Evolutionary conservation across 2,797 vertebrate genomes (phyloP).

Genomic region (Paratrypauchen microcephalus): DNA sequence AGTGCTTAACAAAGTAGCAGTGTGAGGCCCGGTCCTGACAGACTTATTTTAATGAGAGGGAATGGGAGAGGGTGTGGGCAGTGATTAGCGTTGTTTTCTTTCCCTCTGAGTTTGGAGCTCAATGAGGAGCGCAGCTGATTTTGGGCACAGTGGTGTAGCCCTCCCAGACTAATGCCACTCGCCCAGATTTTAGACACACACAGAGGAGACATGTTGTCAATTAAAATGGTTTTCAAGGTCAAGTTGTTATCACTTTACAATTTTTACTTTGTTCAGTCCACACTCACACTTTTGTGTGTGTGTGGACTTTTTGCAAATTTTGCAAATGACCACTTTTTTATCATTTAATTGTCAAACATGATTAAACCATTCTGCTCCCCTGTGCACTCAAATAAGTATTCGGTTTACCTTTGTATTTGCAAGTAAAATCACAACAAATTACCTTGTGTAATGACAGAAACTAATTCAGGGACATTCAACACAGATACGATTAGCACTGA

Average conservation of each 20-base stretch:
- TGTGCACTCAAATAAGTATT: neutral
- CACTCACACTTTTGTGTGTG: neutral
- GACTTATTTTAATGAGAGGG: slow-evolving; percentile 59
- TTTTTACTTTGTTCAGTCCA: neutral
- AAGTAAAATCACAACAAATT: neutral
- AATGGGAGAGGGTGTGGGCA: slow-evolving; percentile 50
- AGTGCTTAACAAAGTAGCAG: slow-evolving; percentile 64
- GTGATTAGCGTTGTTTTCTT: slow-evolving; percentile 61
- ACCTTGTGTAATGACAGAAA: neutral
- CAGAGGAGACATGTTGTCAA: neutral
- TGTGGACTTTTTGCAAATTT: no score
- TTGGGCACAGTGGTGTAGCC: slow-evolving; percentile 50
- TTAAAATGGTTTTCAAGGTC: slow-evolving; percentile 1
- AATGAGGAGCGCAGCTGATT: slow-evolving; percentile 44
- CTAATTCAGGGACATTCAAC: neutral
- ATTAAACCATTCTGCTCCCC: neutral
- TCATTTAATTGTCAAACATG: neutral
- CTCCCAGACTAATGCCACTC: slow-evolving; percentile 51
- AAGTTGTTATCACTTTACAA: neutral
- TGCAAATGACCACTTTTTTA: neutral
- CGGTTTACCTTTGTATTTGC: neutral
- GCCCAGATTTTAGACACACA: slow-evolving; percentile 9
- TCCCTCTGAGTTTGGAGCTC: slow-evolving; percentile 52
- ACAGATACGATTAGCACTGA: no score
- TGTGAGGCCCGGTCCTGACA: slow-evolving; percentile 48